Percentiles rank a stretch among this genome's conserved stretches.
These are phyloP conservation scores for Hyphantria cunea DNA, from an alignment of 1,140 invertebrate species.

Conservation along the genomic window DNA sequence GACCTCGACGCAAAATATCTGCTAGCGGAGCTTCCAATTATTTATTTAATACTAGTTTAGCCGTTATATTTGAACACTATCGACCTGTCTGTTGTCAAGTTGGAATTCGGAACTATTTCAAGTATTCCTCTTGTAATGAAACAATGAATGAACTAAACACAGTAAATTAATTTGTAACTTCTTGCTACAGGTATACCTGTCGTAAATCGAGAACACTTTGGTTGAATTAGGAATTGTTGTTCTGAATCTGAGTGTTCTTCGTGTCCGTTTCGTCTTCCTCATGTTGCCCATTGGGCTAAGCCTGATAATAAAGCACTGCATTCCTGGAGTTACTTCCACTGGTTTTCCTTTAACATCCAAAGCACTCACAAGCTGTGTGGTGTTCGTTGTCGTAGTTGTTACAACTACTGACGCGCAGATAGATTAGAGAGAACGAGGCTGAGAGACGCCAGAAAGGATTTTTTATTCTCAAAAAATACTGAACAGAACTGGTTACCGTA, in stretches of 20 bases:
- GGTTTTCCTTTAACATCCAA: constrained; percentile 67
- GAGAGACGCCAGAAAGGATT: no score
- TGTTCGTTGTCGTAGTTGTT: constrained; percentile 59
- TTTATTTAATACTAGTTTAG: constrained; percentile 23
- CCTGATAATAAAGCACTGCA: constrained; percentile 70
- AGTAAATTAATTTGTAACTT: no score
- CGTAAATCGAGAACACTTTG: no score
- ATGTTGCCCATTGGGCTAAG: constrained; percentile 53
- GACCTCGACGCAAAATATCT: constrained; percentile 25
- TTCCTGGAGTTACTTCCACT: constrained; percentile 65
- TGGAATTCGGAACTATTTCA: background rate
- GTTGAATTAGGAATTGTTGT: no score
- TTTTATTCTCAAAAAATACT: no score
- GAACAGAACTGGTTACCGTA: no score
- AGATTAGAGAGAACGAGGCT: no score
- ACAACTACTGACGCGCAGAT: constrained; percentile 53
- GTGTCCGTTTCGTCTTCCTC: no score
- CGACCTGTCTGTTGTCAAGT: constrained; percentile 13
- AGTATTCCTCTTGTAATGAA: no score
- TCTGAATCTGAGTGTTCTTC: no score
- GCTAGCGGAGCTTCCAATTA: constrained; percentile 11
- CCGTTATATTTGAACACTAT: constrained; percentile 4
- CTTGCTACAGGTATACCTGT: no score
- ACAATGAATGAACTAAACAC: no score
- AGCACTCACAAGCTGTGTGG: constrained; percentile 63